Base-by-base conservation (phyloP, 2,888 invertebrate species). In the Isoperla grammatica region DNA sequence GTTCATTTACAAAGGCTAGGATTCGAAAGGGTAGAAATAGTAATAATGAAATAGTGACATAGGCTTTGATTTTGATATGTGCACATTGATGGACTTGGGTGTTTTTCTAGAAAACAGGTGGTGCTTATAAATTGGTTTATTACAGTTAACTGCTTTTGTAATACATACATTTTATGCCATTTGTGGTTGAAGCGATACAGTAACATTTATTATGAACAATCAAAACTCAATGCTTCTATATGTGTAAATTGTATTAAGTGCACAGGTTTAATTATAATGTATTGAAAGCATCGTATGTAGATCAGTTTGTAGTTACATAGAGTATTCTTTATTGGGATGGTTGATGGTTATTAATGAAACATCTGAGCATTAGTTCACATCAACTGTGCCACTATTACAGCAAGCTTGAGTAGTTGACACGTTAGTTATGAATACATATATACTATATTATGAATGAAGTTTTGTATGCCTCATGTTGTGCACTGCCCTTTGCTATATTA, bases 401-500 rank as follows among this genome's bases (percentile, higher is more conserved):
- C 29, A 29, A 29, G 29, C 29, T 29, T 29, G 8, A 45, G 59
- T 54, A 61, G 62, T 61, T 59, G 56, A 57, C 54, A 59, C 46
- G 58, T 57, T 60, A 62, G 60, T 57, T 53, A 35, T 59, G 48
- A 61, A 58, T 54, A 59, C 43, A 42, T 56, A 59, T 62, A 61
- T 54, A 58, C 58, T 50, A 53, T 58, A 58, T 29, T 29, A 55
- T 59, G 55, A 50, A 50, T 57, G 48, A 50, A 50, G 57, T 60
- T 59, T 64, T 64, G 60, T 62, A 62, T 56, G 62, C 62, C 61
- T 64, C 57, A 55, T 61, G 59, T 56, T 59, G 57, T 62, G 64
- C 63, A 63, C 63, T 57, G 61, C 59, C 61, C 60, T 62, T 62
- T 59, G 62, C 64, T 62, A 58, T 64, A 62, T 62, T 61, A 63